phyloP scores from a whole-genome alignment of 2,797 vertebrate species.

The Tenualosa ilisha region DNA sequence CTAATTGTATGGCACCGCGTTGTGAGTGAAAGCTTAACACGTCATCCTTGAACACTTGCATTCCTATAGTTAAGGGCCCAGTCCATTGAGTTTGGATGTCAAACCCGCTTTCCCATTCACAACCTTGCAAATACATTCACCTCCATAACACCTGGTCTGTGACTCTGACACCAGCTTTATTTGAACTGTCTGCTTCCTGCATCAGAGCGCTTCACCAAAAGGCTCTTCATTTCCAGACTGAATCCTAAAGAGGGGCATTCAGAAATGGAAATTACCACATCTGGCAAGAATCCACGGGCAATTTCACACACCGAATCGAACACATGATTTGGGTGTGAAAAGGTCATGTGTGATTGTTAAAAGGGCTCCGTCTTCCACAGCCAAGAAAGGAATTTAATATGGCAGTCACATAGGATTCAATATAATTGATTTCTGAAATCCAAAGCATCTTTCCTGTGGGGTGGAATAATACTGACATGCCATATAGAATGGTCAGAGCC shows the following conservation, averaged over 20 bases:
- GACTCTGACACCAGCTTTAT: background rate
- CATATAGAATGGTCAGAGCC: background rate
- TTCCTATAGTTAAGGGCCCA: too few species aligned
- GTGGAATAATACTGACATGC: background rate
- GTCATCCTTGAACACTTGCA: too few species aligned
- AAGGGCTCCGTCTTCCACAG: background rate
- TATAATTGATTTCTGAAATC: background rate
- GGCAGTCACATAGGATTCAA: background rate
- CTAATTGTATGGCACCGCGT: background rate
- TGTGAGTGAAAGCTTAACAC: background rate
- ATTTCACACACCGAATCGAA: background rate
- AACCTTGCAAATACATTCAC: background rate
- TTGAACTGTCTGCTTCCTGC: background rate
- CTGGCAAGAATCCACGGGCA: background rate
- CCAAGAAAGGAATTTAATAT: background rate
- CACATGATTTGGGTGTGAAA: background rate
- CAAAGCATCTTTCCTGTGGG: background rate
- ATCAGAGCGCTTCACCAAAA: background rate
- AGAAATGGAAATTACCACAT: background rate
- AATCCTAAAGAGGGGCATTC: background rate
- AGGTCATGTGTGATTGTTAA: background rate
- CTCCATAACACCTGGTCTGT: background rate
- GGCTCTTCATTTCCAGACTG: background rate
- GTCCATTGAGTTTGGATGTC: too few species aligned
- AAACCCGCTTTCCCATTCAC: background rate